Base-by-base conservation (phyloP, 2,888 invertebrate genomes). In the Drosophila eohydei region DNA sequence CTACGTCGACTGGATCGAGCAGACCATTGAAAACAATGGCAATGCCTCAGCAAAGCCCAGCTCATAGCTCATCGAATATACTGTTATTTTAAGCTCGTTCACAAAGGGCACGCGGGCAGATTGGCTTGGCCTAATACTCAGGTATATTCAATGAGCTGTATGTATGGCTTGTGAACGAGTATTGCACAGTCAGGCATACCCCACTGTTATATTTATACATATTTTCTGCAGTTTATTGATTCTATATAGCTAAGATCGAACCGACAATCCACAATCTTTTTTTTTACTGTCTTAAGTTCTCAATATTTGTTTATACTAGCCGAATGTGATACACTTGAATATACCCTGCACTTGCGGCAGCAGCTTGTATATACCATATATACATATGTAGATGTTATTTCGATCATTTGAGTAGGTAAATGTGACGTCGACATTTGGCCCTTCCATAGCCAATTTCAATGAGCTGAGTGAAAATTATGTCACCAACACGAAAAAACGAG, bases 1-100 rank as follows among this genome's bases (percentile, higher is more conserved):
- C 51, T 71, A 74, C 41, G 44, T 81, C 54, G 74, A 83, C 48
- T 84, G 84, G 84, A 84, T 84, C 43, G 62, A 74, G 58, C 11
- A 62, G 46, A 74, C 78, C 40, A 83, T 83, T 4, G 34, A 44
- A 1, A 44, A 46, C 14, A 72, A 86, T 14, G 70, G 78, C 46
- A n/a, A 57, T 5, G 28, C 0, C 11, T 1, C 2, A 4, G 21
- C 28, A 4, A 21, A 8, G 7, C 4, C 16, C 4, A 4, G 14
- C 7, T 32, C 14, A 7, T 46, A 46, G 28, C 34, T 9, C 7
- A 34, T 21, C 21, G 4, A 34, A 34, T 36, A 12, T 36, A 16
- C 1, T 8, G 40, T 16, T 21, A 21, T n/a, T n/a, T n/a, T n/a
- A n/a, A n/a, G n/a, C 41, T 41, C 41, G 41, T 21, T 41, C 41